Percentiles rank a stretch among this genome's conserved stretches.
phyloP scores from a whole-genome alignment of 2,797 vertebrate genomes.

The Gymnopithys bicolor region DNA sequence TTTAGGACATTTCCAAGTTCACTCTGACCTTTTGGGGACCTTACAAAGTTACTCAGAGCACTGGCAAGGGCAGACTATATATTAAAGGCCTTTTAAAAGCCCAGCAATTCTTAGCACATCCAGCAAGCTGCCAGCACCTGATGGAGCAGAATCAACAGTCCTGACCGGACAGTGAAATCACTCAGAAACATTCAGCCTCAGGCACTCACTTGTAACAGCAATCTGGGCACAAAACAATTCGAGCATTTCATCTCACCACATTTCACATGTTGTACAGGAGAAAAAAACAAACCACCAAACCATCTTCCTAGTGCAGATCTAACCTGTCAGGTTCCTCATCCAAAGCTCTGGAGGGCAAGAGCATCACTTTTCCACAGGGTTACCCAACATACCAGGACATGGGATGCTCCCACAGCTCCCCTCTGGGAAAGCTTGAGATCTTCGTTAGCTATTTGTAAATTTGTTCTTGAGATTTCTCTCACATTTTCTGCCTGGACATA shows the following conservation, averaged over 20 bases:
- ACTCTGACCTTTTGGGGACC: not conserved
- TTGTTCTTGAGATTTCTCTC: not conserved
- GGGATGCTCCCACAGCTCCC: not conserved
- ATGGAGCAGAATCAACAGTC: conserved; percentile 27
- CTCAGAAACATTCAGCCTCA: conserved; percentile 33
- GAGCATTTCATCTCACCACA: conserved; percentile 3
- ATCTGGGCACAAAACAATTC: not conserved
- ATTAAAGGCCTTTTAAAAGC: conserved; percentile 1
- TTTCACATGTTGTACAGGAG: not conserved
- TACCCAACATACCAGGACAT: not conserved
- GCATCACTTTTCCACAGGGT: not conserved
- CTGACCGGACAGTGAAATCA: conserved; percentile 9
- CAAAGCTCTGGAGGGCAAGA: not conserved
- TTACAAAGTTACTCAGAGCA: not conserved
- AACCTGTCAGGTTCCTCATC: not conserved
- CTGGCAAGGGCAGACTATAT: not conserved
- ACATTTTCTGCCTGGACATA: not conserved
- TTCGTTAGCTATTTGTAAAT: not conserved
- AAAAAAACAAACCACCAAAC: not conserved
- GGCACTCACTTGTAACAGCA: not conserved
- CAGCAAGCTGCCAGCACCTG: conserved; percentile 33
- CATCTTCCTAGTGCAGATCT: not conserved
- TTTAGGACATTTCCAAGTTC: conserved; percentile 5
- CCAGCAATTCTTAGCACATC: not conserved
- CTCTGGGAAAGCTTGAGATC: not conserved